Base-by-base conservation (phyloP, 2,797 vertebrate species). In the Characodon lateralis region DNA sequence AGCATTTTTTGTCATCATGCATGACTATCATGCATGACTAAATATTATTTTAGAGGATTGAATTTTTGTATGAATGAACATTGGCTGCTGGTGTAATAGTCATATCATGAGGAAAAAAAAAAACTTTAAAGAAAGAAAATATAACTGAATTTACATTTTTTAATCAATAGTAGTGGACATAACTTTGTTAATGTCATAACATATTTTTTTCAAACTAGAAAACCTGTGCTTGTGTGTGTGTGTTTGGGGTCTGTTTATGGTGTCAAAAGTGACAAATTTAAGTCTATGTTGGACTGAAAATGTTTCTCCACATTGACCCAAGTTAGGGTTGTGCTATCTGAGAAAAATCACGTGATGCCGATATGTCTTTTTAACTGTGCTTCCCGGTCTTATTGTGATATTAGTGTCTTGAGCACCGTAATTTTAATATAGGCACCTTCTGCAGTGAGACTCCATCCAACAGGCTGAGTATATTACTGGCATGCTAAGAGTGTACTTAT, bases 281-380 rank as follows among this genome's bases (percentile, higher is more conserved):
- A 80, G 86, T 73, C 87, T 86, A 81, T 91, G 91, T 92, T 88
- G 89, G 80, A 81, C 85, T 90, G 87, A 84, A 89, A 87, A 83
- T 89, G 88, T 85, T 91, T 93, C 86, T 92, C 89, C 88, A 83
- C 26, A 72, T 92, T 94, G 92, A 94, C 92, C 82, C 90, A 91
- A 87, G 63, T 43, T 68, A 41, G 39, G 41, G 22, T 43, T 43
- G 9, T 2, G 13, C 22, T n/a, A 43, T 43, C 20, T 43, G 39
- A 43, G 24, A 68, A 68, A 41, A 66, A 20, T 41, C 31, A 35
- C 28, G 22, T 24, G 22, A 68, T 68, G 65, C 20, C 5, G 5
- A 12, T 13, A 14, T 41, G 43, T 41, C 39, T 68, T 68, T 24
- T 68, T 22, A 43, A 13, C 39, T 68, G 39, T 6, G n/a, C 39